Conservation (phyloP, 1,140 invertebrate genomes). For the Scaptomyza pallida region DNA sequence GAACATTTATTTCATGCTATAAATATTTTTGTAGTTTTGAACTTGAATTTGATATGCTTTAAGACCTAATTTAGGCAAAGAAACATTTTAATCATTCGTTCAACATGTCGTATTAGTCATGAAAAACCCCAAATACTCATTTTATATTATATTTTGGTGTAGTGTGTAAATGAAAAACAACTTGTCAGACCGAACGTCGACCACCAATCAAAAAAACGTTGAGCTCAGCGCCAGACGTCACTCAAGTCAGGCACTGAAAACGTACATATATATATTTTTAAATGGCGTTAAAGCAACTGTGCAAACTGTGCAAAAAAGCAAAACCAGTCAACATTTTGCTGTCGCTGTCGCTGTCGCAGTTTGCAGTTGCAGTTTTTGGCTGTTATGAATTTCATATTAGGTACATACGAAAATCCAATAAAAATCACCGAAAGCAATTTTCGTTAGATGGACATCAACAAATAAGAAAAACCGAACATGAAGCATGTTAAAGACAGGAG, state of each 20-base stretch:
- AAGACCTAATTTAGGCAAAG: no score
- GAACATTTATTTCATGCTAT: no score
- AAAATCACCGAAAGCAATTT: constrained; percentile 82
- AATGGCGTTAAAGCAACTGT: constrained; percentile 53
- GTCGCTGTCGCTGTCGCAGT: constrained; percentile 40
- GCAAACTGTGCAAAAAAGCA: no score
- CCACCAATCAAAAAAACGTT: constrained; percentile 68
- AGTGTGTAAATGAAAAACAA: constrained; percentile 15
- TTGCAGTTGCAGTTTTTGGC: constrained; percentile 47
- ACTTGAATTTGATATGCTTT: no score
- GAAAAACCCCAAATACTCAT: no score
- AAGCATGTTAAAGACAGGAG: constrained; percentile 22
- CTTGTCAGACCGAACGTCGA: constrained; percentile 23
- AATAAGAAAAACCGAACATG: no score
- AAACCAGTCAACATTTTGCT: constrained; percentile 41
- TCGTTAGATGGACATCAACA: constrained; percentile 36
- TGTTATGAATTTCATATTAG: constrained; percentile 80
- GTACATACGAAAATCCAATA: constrained; percentile 75
- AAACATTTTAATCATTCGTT: no score
- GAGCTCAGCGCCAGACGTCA: constrained; percentile 46
- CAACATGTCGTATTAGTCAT: no score
- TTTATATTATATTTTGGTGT: constrained; percentile 7
- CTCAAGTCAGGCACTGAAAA: constrained; percentile 19
- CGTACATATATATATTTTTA: constrained; percentile 24
- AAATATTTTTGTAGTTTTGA: no score